Evolutionary conservation across 2,888 invertebrate genomes (phyloP), one percentile per base, ranked within the genome.

Genomic region (Cactoblastis cactorum): DNA sequence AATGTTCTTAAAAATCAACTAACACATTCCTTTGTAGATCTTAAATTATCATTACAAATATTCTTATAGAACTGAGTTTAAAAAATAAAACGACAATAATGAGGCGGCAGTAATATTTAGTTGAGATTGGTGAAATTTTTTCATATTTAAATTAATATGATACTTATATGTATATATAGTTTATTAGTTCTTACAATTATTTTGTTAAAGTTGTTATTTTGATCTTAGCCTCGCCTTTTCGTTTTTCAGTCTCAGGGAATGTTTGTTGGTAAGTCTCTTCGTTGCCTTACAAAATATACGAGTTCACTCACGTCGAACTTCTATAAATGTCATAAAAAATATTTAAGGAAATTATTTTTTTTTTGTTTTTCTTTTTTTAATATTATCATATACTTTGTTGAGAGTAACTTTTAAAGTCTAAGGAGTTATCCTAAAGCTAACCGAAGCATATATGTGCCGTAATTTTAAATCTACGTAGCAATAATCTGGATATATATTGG

Each of bases 211-310:
- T 69, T 74, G 69, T 74, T 74, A 74, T 71, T 28, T 80, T 43
- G 81, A 76, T 80, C 74, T 83, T 79, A 84, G 84, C 87, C 84
- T 85, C 85, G 75, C 77, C 69, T 79, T 80, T 76, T 67, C 73
- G 59, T 73, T 69, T 74, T 32, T 85, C 88, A 88, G 88, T 88
- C 88, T 88, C 87, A 77, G 88, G 88, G 88, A 88, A 88, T 88
- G 88, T 85, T 74, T 78, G 85, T 81, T 86, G 84, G 80, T 83
- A 78, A 88, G 88, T 88, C 87, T 88, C 83, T 83, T 87, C 87
- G 88, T 88, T 88, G 80, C 86, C 88, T 88, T 87, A 88, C 79
- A 77, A 74, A 74, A 75, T 80, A 80, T 43, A 41, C 24, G 78
- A 75, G 77, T 80, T 82, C 74, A 68, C 77, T 67, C 79, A 67